Evolutionary conservation across 35 echinoderm and acorn worm genomes (phyloP), one percentile per base, ranked within the genome.

Genomic region (Holothuria glaberrima): DNA sequence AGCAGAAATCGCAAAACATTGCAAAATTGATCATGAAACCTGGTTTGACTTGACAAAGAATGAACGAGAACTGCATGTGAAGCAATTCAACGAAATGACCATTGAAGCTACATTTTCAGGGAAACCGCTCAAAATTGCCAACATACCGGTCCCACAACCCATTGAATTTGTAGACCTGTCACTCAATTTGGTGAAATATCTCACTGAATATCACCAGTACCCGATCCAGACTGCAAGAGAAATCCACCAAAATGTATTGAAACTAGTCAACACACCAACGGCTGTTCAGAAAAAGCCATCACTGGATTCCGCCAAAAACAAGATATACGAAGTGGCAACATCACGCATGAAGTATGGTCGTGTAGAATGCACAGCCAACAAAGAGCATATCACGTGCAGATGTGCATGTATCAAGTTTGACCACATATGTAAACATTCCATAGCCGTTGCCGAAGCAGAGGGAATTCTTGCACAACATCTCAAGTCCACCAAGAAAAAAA

Each of bases 41-140:
- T 90, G 88, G 88, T 90, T 80, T 59, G 20, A 16, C 9, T 54
- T 16, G n/a, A 76, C 14, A 10, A 12, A 16, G 22, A 80, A n/a
- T 58, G 16, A 90, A 80, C 59, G 71, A 62, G 45, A 54, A 30
- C 12, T 56, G 10, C 81, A 61, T 90, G 24, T 90, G 9, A 48
- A 75, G 18, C n/a, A 63, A 10, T 90, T 90, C 56, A 76, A 90
- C 18, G 13, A 56, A 22, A 0, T 90, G 14, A 33, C 45, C 24
- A 22, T 90, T 17, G 62, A 90, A 20, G 73, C 57, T 12, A 71
- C 35, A 18, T 60, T 27, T 22, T 2, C 19, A 20, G 31, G 17
- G 14, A 73, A 73, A 10, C 19, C 2, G 1, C 9, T 38, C 19
- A 73, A 73, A 34, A 30, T 71, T n/a, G 4, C 61, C 19, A 65